phyloP scores from a whole-genome alignment of 2,888 invertebrate species.

The Rhaphigaster nebulosa region DNA sequence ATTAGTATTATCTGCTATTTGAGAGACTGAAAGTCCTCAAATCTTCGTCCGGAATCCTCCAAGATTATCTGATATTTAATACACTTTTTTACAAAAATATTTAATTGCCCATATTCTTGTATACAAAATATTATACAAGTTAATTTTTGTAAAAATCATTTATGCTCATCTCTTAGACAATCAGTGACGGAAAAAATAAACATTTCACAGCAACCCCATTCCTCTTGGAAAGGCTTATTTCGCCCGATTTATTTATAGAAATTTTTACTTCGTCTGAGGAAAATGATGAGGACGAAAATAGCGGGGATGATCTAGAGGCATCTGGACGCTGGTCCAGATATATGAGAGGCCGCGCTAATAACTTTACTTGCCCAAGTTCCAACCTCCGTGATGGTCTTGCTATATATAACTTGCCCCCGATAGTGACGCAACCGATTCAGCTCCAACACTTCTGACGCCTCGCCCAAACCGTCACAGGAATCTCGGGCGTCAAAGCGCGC shows the following conservation, averaged over 20 bases:
- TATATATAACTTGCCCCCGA: background rate
- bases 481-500: conserved; percentile 13
- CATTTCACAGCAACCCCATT: background rate
- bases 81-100: too few species aligned
- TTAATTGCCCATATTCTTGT: too few species aligned
- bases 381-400: background rate
- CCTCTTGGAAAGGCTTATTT: background rate
- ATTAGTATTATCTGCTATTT: too few species aligned
- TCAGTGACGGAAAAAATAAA: background rate
- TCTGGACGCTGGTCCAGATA: background rate
- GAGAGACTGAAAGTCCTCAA: too few species aligned
- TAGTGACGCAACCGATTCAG: background rate
- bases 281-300: background rate
- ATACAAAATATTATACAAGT: too few species aligned
- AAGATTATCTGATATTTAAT: too few species aligned
- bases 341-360: background rate
- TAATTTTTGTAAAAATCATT: too few species aligned
- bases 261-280: background rate
- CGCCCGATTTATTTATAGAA: background rate
- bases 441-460: background rate
- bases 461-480: conserved; percentile 23
- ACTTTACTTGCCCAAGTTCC: background rate
- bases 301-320: background rate
- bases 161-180: too few species aligned
- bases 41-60: too few species aligned